Evolutionary conservation across 2,797 vertebrate genomes (phyloP).

Genomic region (Pyrocephalus nanus): DNA sequence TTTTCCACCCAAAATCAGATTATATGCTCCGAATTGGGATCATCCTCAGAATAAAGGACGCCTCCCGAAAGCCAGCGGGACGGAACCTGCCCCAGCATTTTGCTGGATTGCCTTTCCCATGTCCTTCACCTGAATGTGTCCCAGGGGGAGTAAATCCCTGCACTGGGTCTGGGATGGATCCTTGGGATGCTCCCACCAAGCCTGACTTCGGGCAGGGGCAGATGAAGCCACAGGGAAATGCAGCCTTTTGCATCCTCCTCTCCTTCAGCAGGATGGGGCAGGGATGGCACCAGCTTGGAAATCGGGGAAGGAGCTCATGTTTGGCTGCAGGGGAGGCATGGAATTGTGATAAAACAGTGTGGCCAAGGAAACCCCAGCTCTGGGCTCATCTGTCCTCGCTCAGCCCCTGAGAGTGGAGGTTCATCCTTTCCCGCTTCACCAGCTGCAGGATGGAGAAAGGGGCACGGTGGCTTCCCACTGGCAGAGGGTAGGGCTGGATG

Average conservation of each 20-base stretch:
- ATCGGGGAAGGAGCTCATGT: neutral
- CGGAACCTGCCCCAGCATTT: neutral
- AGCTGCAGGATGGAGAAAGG: neutral
- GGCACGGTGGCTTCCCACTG: neutral
- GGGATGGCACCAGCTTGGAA: neutral
- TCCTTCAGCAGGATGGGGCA: neutral
- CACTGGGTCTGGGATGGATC: neutral
- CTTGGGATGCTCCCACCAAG: neutral
- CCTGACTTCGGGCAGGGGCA: neutral
- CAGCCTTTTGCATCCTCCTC: neutral
- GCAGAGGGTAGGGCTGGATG: neutral
- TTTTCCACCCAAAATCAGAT: neutral
- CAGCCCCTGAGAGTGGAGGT: neutral
- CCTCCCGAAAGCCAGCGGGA: accelerated
- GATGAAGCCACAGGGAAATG: neutral
- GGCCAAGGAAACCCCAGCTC: neutral
- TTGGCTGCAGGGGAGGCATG: neutral
- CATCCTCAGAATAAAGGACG: neutral
- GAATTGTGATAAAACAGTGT: neutral
- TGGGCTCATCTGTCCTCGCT: neutral
- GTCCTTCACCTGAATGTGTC: accelerated
- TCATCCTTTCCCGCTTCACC: neutral
- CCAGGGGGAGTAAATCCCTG: neutral
- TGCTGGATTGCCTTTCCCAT: neutral
- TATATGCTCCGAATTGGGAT: neutral